phyloP scores from a whole-genome alignment of 2,797 vertebrate species.

The Ceryle rudis region DNA sequence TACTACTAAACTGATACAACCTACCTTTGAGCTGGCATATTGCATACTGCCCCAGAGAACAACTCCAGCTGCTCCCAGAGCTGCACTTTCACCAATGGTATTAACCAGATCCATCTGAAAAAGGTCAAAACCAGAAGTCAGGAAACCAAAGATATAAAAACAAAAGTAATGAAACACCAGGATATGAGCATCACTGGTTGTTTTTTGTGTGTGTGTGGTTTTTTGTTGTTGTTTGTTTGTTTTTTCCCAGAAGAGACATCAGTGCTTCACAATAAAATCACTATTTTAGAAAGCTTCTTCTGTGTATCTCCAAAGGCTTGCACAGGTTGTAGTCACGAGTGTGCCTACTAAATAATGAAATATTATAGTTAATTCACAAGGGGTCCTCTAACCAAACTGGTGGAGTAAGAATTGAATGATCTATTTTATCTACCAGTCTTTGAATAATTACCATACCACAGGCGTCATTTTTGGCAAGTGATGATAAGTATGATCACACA shows the following conservation, averaged over 20 bases:
- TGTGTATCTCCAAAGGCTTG: neutral
- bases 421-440: neutral
- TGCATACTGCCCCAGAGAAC: constrained; percentile 81
- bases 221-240: too few relatives aligned
- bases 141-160: neutral
- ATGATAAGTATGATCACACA: neutral
- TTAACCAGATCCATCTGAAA: constrained; percentile 78
- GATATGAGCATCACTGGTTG: neutral
- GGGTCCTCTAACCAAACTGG: neutral
- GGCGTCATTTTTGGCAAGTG: neutral
- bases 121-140: neutral
- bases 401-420: neutral
- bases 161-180: neutral
- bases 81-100: constrained; percentile 80
- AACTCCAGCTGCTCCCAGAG: constrained; percentile 77
- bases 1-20: neutral
- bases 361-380: neutral
- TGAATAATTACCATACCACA: neutral
- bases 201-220: too few relatives aligned
- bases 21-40: constrained; percentile 76
- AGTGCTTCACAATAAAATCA: neutral
- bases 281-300: neutral
- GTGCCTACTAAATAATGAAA: neutral
- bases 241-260: fast-evolving
- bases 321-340: neutral